Base-by-base conservation (phyloP, 2,797 vertebrate species). In the Mustela erminea region DNA sequence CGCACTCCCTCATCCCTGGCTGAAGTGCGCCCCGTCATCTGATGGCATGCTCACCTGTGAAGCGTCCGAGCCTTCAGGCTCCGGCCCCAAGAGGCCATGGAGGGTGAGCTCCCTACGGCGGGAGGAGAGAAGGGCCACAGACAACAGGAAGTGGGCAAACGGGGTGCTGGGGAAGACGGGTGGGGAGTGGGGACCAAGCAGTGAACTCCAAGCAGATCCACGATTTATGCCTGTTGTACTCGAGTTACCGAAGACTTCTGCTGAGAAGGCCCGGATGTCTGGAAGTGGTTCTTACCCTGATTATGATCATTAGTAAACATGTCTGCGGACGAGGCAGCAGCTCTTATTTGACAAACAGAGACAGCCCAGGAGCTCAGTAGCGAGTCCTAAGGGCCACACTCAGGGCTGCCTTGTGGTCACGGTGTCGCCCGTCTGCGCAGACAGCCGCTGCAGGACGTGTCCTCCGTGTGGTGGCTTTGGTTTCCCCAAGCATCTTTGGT, bases 341-440 rank as follows among this genome's bases (percentile, higher is more conserved):
- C 9, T 74, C 83, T 43, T 17, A 3, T 4, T 10, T 41, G 11
- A 9, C 13, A 52, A 58, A 74, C 11, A 14, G n/a, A 66, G 64
- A 25, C 32, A 41, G 90, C 54, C 27, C 3, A 0, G 0, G 20
- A 27, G 75, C 75, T 4, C 11, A 62, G 41, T 6, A 2, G 23
- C 0, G 46, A 27, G 52, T 43, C 62, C 70, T 14, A 1, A 21
- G 23, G 41, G 46, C 72, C 66, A 66, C 0, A 7, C 13, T 5
- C 12, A 12, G 46, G 7, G 32, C 35, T 32, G 43, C n/a, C 15
- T 23, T n/a, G 14, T 20, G 21, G 60, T 54, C 32, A 3, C 0
- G 8, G 60, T 0, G 0, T 6, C 1, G 21, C 14, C 14, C 1
- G 0, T 66, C 32, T 3, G 15, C 3, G 2, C 62, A 52, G 68